Evolutionary conservation across 2,113 vertebrate species (phyloP).

Genomic region (Leucoraja erinaceus): DNA sequence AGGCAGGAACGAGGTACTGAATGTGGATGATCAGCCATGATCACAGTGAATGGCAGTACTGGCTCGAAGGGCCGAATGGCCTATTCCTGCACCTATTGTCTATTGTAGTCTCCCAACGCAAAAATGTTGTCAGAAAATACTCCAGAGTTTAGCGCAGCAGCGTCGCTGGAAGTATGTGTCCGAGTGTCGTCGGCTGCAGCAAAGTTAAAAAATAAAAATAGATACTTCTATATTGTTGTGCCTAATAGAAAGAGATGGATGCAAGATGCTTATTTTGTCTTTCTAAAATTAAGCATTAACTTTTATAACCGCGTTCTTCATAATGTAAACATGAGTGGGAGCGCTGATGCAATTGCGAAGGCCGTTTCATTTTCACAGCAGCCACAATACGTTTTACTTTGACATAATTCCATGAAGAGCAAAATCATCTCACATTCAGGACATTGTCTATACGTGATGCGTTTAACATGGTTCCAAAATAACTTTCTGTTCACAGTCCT

Average conservation of each 20-base stretch:
- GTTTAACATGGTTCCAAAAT: neutral
- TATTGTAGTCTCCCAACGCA: neutral
- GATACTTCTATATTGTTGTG: neutral
- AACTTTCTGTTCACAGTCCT: neutral
- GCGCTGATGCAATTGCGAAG: neutral
- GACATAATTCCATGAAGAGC: neutral
- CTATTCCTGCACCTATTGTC: too few species aligned
- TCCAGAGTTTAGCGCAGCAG: neutral
- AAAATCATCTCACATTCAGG: neutral
- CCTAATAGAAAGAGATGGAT: neutral
- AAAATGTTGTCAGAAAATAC: neutral
- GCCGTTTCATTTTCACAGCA: neutral
- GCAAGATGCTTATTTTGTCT: neutral
- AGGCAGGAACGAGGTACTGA: too few species aligned
- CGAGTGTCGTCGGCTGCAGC: neutral
- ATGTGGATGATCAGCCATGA: too few species aligned
- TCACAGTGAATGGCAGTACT: too few species aligned
- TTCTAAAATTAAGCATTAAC: constrained; percentile 7
- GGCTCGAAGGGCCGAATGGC: too few species aligned
- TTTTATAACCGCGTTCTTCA: neutral
- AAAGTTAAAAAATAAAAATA: neutral
- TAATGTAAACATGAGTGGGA: neutral
- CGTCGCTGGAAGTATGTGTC: too few species aligned
- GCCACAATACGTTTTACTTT: neutral
- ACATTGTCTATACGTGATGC: too few species aligned